Conservation (phyloP, 2,888 invertebrate genomes). For the Malthinus flaveolus region DNA sequence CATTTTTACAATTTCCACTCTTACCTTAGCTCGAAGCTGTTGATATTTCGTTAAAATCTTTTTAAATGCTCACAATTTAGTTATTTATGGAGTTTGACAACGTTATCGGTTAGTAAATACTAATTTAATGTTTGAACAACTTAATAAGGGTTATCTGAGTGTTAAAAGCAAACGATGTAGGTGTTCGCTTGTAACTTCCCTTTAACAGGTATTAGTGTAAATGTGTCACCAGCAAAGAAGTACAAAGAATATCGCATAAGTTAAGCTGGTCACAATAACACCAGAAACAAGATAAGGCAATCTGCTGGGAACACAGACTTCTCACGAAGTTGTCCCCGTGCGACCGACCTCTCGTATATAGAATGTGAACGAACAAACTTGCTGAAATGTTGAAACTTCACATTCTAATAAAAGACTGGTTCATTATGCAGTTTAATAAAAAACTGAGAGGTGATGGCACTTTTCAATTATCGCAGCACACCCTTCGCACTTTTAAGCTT, state of each 20-base stretch:
- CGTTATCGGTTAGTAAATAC: too few relatives aligned
- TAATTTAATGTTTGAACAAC: constrained; percentile 1
- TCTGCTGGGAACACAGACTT: constrained; percentile 43
- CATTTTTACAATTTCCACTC: too few relatives aligned
- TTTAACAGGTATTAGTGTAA: constrained; percentile 40
- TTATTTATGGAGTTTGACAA: too few relatives aligned
- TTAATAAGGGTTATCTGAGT: constrained; percentile 32
- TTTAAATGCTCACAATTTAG: too few relatives aligned
- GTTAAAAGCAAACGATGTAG: constrained; percentile 23
- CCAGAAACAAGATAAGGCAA: constrained; percentile 48
- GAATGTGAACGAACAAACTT: constrained; percentile 10
- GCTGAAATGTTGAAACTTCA: constrained; percentile 30
- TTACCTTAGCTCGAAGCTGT: too few relatives aligned
- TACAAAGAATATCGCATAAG: constrained; percentile 41
- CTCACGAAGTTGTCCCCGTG: constrained; percentile 43
- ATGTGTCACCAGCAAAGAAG: constrained; percentile 44
- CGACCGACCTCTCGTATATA: constrained; percentile 20
- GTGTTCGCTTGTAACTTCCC: constrained; percentile 31
- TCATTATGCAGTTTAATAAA: constrained; percentile 41
- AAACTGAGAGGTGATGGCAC: constrained; percentile 35
- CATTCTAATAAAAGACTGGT: constrained; percentile 38
- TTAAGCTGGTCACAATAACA: constrained; percentile 46
- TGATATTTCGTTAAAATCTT: too few relatives aligned
- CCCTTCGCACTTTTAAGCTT: constrained; percentile 20
- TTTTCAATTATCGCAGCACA: constrained; percentile 27